Percentiles rank a stretch among this genome's conserved stretches.
Conservation (phyloP, 2,888 invertebrate species). For the Morpho deidamia region DNA sequence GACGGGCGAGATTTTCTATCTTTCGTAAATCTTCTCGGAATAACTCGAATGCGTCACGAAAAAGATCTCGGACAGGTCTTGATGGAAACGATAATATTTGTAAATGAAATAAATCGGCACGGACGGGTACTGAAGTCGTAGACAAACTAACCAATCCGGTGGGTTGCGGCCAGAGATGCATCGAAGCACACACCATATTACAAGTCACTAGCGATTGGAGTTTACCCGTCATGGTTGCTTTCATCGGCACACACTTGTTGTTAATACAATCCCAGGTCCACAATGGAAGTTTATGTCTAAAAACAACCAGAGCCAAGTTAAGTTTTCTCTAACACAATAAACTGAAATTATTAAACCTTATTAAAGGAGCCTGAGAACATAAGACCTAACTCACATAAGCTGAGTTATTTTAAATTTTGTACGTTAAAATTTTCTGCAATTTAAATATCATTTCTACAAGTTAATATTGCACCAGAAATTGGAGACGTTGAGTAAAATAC, state of each 20-base stretch:
- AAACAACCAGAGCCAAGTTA: slow-evolving; percentile 22
- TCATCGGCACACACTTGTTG: slow-evolving; percentile 81
- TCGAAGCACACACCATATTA: slow-evolving; percentile 84
- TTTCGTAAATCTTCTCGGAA: slow-evolving; percentile 64
- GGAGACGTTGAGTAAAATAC: too few relatives aligned
- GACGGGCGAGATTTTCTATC: slow-evolving; percentile 48
- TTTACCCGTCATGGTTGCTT: slow-evolving; percentile 29
- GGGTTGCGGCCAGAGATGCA: slow-evolving; percentile 87
- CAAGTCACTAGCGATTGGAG: slow-evolving; percentile 83
- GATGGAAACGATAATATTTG: slow-evolving; percentile 50
- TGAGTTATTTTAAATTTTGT: too few relatives aligned
- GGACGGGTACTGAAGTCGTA: slow-evolving; percentile 79
- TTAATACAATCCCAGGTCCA: slow-evolving; percentile 88
- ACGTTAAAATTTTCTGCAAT: too few relatives aligned
- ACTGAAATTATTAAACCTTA: too few relatives aligned
- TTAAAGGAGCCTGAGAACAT: too few relatives aligned
- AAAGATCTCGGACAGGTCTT: slow-evolving; percentile 41
- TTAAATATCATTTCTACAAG: too few relatives aligned
- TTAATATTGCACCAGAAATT: too few relatives aligned
- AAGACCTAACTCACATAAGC: too few relatives aligned
- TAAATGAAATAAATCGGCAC: slow-evolving; percentile 70
- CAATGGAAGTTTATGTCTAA: slow-evolving; percentile 60
- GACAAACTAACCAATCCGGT: slow-evolving; percentile 82
- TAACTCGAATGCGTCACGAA: slow-evolving; percentile 62
- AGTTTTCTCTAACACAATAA: too few relatives aligned